Evolutionary conservation across 2,113 vertebrate genomes (phyloP).

Genomic region (Python bivittatus): DNA sequence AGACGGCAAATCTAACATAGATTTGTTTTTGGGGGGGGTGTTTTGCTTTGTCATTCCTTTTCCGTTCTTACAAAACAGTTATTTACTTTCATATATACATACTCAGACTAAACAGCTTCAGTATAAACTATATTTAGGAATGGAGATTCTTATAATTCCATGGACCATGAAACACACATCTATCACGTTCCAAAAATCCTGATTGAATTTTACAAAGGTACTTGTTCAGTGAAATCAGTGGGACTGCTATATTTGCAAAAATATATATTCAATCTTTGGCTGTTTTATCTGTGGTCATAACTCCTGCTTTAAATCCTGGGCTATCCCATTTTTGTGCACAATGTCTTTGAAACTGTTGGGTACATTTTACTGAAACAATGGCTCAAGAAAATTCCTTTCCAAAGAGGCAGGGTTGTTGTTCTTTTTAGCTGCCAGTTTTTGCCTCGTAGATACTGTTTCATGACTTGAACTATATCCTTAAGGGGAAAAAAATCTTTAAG

Average conservation of each 20-base stretch:
- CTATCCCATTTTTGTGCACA: conserved; percentile 2
- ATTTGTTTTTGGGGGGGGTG: background rate
- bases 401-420: conserved; percentile 23
- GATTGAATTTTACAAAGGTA: background rate
- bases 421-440: background rate
- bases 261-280: background rate
- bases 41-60: background rate
- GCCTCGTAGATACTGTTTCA: background rate
- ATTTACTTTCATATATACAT: background rate
- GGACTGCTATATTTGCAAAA: background rate
- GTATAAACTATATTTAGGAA: background rate
- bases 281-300: background rate
- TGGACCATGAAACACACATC: background rate
- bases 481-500: background rate
- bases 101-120: background rate
- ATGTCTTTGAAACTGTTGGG: background rate
- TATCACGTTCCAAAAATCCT: conserved; percentile 33
- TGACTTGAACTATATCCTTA: conserved; percentile 34
- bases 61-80: background rate
- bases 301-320: conserved; percentile 33
- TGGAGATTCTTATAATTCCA: background rate
- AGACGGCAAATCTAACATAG: background rate
- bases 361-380: conserved; percentile 2
- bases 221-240: background rate
- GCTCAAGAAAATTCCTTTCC: conserved; percentile 12